These are phyloP conservation scores for Philereme transversata DNA, from an alignment of 2,888 invertebrate species.

Conservation along the genomic window DNA sequence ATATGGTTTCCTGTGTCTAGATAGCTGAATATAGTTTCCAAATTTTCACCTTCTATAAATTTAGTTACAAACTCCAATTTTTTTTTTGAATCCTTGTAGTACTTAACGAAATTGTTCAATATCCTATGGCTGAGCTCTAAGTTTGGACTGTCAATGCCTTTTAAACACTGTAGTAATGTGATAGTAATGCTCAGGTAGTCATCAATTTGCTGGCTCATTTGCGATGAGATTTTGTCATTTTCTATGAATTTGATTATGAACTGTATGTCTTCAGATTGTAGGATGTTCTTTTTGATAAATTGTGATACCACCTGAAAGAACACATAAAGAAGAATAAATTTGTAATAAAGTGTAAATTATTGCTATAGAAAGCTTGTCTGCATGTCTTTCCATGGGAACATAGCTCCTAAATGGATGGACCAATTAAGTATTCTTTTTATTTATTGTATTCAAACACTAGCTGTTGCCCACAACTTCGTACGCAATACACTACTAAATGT, in stretches of 20 bases:
- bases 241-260: constrained; percentile 63
- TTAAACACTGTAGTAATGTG: constrained; percentile 59
- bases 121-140: constrained; percentile 48
- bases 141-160: constrained; percentile 42
- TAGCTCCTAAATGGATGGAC: too few relatives aligned
- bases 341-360: too few relatives aligned
- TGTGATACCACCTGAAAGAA: constrained; percentile 66
- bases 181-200: constrained; percentile 60
- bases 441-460: too few relatives aligned
- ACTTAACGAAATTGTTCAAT: constrained; percentile 57
- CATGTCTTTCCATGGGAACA: too few relatives aligned
- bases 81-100: constrained; percentile 69
- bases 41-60: constrained; percentile 60
- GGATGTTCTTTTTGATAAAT: constrained; percentile 58
- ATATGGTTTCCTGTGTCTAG: constrained; percentile 56
- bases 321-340: too few relatives aligned
- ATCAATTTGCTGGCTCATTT: constrained; percentile 57
- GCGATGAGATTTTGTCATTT: constrained; percentile 60
- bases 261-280: constrained; percentile 55
- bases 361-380: too few relatives aligned
- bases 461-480: too few relatives aligned
- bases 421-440: too few relatives aligned
- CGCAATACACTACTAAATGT: too few relatives aligned
- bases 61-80: constrained; percentile 71
- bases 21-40: constrained; percentile 68